Evolutionary conservation across 2,113 vertebrate genomes (phyloP), one percentile per base, ranked within the genome.

Genomic region (Tor tambroides): DNA sequence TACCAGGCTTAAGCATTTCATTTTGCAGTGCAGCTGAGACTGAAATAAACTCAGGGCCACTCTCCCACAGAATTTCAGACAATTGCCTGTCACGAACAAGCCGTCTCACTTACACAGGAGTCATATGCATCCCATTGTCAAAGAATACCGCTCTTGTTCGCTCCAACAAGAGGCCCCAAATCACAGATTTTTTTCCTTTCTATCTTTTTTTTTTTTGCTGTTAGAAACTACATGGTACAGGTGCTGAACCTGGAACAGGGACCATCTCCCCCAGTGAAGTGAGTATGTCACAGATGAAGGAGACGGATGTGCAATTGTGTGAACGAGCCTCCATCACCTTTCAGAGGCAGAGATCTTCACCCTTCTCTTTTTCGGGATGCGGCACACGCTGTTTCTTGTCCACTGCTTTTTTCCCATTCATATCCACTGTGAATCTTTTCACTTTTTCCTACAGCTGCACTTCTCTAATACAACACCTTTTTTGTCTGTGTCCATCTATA

Each of bases 251-350:
- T 91, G 96, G 96, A 95, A 92, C 95, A 91, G 97, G 94, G 92
- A 95, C 93, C 93, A 95, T 98, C 90, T 98, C 97, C 90, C 96
- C 97, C 91, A 97, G 93, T 94, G 98, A 99, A 96, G 98, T 99
- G 95, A 98, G 97, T 98, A 95, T 84, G 85, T 90, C 90, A 89
- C 72, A 77, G 71, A 81, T 59, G 51, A 6, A 74, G 67, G 51
- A 72, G 46, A 63, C 19, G 7, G 85, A 80, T 69, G 17, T 76
- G 74, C 67, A 81, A 79, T 65, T 63, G n/a, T 80, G 80, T 30
- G 56, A 35, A 46, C 19, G 14, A 77, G 63, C 67, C 65, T 71
- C 78, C 71, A 21, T 32, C 80, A 41, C 74, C 75, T 87, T 88
- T 79, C 87, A 79, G 85, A 85, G 69, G 78, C 74, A 41, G 75